Base-by-base conservation (phyloP, 2,888 invertebrate species). In the Deroplatys truncata region DNA sequence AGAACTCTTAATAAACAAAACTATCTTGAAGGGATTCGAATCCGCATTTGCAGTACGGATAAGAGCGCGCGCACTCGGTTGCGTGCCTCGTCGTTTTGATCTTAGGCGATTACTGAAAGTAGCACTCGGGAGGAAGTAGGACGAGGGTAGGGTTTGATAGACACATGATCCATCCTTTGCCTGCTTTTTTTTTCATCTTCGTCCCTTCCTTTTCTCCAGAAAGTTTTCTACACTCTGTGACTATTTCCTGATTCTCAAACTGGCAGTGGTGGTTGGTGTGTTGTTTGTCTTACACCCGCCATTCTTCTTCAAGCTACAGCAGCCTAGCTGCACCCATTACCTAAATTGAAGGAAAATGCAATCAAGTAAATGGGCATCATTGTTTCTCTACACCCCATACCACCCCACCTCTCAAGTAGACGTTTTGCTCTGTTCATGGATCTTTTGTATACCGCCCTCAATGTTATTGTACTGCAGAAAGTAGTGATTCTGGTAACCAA, bases 281-380 rank as follows among this genome's bases (percentile, higher is more conserved):
- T 72, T 72, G 56, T 72, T 72, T 72, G 56, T 72, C 56, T 72
- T 72, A 72, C 20, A 72, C 56, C 56, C 56, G 56, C 56, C 56
- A 72, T 72, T 72, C 56, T 72, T 72, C 56, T 72, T 72, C 56
- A 72, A 72, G 56, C 56, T 72, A 72, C 56, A 72, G 56, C 16
- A 72, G 56, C 56, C 56, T 72, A 72, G 56, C 56, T 72, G 82
- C 84, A 88, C 85, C 91, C 91, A 91, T 91, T 91, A 91, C 91
- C 90, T 89, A 90, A 91, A 91, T 91, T 91, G 91, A 89, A 91
- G 84, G 88, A 89, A 90, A 91, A 91, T 90, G 91, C 91, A 91
- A 91, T 91, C 91, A 91, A 91, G 91, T 84, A 91, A 91, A 91
- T 91, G 91, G 90, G 84, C 84, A 86, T 89, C 89, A 89, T 89